phyloP scores from a whole-genome alignment of 2,797 vertebrate genomes.

The Acanthornis magna region DNA sequence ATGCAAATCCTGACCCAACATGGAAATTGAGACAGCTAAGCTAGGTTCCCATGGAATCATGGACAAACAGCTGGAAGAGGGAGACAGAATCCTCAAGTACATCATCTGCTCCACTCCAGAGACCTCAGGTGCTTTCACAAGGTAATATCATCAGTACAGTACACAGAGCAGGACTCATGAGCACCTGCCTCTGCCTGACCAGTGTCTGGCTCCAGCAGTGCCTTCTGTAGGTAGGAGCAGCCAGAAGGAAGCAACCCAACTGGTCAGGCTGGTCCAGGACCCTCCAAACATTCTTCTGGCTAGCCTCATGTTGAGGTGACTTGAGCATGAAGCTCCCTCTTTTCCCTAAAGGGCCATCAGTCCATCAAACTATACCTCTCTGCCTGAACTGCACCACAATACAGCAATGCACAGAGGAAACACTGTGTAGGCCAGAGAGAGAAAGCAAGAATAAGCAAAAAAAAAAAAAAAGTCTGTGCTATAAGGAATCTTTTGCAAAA shows the following conservation, averaged over 20 bases:
- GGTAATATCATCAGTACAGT: background rate
- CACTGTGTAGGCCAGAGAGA: background rate
- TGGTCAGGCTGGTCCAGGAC: background rate
- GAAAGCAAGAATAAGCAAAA: background rate
- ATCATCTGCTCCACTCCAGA: background rate
- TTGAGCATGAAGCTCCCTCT: rapidly evolving
- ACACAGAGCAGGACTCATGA: background rate
- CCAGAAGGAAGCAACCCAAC: background rate
- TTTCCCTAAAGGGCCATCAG: background rate
- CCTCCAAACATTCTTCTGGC: background rate
- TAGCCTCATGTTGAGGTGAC: background rate
- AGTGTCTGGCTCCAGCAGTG: background rate
- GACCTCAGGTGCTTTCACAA: background rate
- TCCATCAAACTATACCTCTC: background rate
- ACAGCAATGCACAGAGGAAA: background rate
- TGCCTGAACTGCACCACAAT: background rate
- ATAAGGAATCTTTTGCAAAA: background rate
- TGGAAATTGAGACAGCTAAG: background rate
- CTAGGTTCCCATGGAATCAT: background rate
- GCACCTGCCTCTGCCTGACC: background rate
- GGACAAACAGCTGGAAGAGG: background rate
- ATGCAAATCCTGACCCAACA: background rate
- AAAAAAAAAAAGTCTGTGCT: background rate
- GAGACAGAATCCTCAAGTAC: background rate
- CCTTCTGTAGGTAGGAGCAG: background rate